Conservation (phyloP, 2,113 vertebrate species). For the Osmerus mordax region DNA sequence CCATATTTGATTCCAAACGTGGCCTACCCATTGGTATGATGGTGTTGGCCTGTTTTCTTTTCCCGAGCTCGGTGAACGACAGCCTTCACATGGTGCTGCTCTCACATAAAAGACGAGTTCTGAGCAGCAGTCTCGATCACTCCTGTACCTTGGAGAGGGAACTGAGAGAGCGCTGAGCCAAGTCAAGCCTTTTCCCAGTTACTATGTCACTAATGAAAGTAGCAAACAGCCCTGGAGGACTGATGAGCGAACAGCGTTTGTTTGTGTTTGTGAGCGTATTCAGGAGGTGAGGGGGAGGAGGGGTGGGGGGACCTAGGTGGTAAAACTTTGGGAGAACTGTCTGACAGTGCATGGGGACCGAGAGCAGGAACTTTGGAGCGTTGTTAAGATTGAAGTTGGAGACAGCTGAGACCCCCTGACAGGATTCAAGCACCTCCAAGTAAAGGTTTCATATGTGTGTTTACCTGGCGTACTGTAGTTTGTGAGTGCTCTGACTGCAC, state of each 20-base stretch:
- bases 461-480: slow-evolving; percentile 67
- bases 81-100: slow-evolving; percentile 53
- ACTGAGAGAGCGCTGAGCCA: slow-evolving; percentile 53
- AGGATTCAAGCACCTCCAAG: slow-evolving; percentile 69
- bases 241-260: slow-evolving; percentile 58
- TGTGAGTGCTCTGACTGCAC: slow-evolving; percentile 60
- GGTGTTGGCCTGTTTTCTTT: slow-evolving; percentile 59
- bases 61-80: slow-evolving; percentile 58
- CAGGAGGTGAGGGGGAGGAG: slow-evolving; percentile 29
- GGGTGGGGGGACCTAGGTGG: slow-evolving; percentile 41
- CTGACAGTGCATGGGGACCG: not conserved
- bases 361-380: slow-evolving; percentile 55
- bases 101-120: slow-evolving; percentile 40
- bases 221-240: slow-evolving; percentile 69
- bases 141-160: slow-evolving; percentile 63
- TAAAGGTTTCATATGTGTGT: slow-evolving; percentile 69
- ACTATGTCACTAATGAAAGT: slow-evolving; percentile 76
- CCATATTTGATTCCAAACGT: slow-evolving; percentile 57
- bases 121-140: slow-evolving; percentile 32
- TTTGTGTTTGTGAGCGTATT: slow-evolving; percentile 69
- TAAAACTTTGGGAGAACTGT: slow-evolving; percentile 21
- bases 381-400: slow-evolving; percentile 71
- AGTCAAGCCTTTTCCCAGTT: slow-evolving; percentile 58
- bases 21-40: slow-evolving; percentile 40
- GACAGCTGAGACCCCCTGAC: slow-evolving; percentile 71